A percentile compares a stretch with the other conserved stretches of the same genome.
phyloP scores from a whole-genome alignment of 2,888 invertebrate genomes.

The Lasioglossum malachurum region DNA sequence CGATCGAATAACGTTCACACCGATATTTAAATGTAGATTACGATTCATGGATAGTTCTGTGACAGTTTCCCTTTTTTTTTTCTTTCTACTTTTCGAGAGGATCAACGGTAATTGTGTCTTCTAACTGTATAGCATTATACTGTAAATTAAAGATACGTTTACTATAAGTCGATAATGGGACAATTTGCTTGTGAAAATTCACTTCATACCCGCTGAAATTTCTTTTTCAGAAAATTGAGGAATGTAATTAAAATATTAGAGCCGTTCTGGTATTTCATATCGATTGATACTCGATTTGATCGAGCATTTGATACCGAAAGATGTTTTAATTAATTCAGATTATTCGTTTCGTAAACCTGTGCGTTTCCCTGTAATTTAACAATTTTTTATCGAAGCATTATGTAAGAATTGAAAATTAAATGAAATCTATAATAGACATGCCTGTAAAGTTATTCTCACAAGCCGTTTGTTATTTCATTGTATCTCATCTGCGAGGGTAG shows the following conservation, averaged over 20 bases:
- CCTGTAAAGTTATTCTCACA: constrained; percentile 12
- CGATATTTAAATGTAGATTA: constrained; percentile 36
- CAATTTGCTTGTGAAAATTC: constrained; percentile 9
- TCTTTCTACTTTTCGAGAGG: too few species aligned
- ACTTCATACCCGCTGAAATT: not conserved
- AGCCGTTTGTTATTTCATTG: not conserved
- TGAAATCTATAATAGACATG: not conserved
- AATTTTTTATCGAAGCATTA: constrained; percentile 14
- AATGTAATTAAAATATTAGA: not conserved
- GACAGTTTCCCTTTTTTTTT: constrained; percentile 30
- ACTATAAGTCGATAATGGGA: constrained; percentile 27
- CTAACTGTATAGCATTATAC: constrained; percentile 29
- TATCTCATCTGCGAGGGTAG: too few species aligned
- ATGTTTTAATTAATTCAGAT: not conserved
- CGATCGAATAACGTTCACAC: constrained; percentile 36
- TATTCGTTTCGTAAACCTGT: not conserved
- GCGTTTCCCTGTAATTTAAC: constrained; percentile 20
- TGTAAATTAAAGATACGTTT: constrained; percentile 53
- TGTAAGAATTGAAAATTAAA: constrained; percentile 42
- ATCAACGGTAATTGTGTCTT: constrained; percentile 15
- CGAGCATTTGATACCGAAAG: constrained; percentile 4
- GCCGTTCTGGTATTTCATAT: not conserved
- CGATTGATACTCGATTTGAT: not conserved
- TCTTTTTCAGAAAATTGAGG: not conserved
- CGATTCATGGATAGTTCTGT: constrained; percentile 18